These are phyloP conservation scores for Machaerirhynchus nigripectus DNA, from an alignment of 2,113 vertebrate genomes.

Conservation along the genomic window DNA sequence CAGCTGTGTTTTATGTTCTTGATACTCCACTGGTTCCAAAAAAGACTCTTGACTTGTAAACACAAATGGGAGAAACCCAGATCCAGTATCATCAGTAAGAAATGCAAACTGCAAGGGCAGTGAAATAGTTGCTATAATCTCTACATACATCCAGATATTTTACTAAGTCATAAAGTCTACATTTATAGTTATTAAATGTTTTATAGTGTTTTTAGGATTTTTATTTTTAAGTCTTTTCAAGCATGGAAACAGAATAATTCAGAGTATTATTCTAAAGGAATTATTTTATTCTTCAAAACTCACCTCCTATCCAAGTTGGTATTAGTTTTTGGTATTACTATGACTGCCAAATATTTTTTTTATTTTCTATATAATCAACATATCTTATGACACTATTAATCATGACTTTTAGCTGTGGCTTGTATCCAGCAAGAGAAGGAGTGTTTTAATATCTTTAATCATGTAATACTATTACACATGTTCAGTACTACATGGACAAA, in stretches of 20 bases:
- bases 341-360: slow-evolving; percentile 55
- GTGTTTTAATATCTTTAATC: slow-evolving; percentile 69
- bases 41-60: not conserved
- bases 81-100: not conserved
- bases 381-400: slow-evolving; percentile 58
- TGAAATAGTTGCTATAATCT: not conserved
- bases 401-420: slow-evolving; percentile 35
- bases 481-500: slow-evolving; percentile 59
- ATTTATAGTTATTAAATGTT: slow-evolving; percentile 11
- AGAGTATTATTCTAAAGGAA: not conserved
- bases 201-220: not conserved
- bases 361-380: slow-evolving; percentile 43
- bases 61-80: not conserved
- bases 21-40: not conserved
- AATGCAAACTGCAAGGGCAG: not conserved
- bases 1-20: not conserved
- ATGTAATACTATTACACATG: slow-evolving; percentile 26
- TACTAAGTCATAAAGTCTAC: not conserved
- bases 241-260: not conserved
- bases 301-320: slow-evolving; percentile 8
- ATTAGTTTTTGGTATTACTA: slow-evolving; percentile 52
- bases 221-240: slow-evolving; percentile 11
- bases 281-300: slow-evolving; percentile 11
- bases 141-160: not conserved
- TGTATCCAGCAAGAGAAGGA: slow-evolving; percentile 61